Base-by-base conservation (phyloP, 2,113 vertebrate genomes). In the Pteronura brasiliensis region DNA sequence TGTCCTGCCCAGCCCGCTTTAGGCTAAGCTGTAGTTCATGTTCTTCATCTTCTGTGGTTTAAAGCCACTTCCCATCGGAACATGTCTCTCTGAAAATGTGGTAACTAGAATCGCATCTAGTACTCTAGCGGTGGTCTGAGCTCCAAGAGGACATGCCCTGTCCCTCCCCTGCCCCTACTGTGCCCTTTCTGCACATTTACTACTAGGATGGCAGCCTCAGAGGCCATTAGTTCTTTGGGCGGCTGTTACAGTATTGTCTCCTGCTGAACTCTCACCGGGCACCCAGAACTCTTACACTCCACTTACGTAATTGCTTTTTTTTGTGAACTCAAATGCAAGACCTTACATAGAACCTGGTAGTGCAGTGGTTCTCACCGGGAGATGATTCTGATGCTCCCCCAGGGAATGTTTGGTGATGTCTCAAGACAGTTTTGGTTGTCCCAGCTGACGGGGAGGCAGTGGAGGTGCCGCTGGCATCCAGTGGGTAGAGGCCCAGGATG, bases 391-490 rank as follows among this genome's bases (percentile, higher is more conserved):
- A 4, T 27, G 21, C 23, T 21, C 21, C 59, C 90, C 49, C 12
- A 17, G 67, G 71, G 44, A 63, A 49, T 39, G 25, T 55, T 88
- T 71, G 89, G 34, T 17, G 65, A 1, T 55, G 63, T 74, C 84
- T 90, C 57, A 88, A 59, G 88, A 88, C 65, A 23, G 39, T 57
- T 89, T 84, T 44, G 61, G 39, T 96, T 87, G 90, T 92, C 27
- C 49, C 36, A 94, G 0, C 71, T 67, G 85, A 10, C 20, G 63
- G 57, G 85, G 55, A 39, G 63, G 61, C 57, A n/a, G 61, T 79
- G 29, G 44, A 36, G 42, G 21, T 74, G 88, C 23, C 63, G 0
- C 6, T 25, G 59, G 59, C 20, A 8, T 52, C 44, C 52, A 47
- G 72, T 61, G 14, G 55, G 27, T 69, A 18, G 55, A 88, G 31